phyloP scores from a whole-genome alignment of 2,797 vertebrate species.

The Gadopsis marmoratus region DNA sequence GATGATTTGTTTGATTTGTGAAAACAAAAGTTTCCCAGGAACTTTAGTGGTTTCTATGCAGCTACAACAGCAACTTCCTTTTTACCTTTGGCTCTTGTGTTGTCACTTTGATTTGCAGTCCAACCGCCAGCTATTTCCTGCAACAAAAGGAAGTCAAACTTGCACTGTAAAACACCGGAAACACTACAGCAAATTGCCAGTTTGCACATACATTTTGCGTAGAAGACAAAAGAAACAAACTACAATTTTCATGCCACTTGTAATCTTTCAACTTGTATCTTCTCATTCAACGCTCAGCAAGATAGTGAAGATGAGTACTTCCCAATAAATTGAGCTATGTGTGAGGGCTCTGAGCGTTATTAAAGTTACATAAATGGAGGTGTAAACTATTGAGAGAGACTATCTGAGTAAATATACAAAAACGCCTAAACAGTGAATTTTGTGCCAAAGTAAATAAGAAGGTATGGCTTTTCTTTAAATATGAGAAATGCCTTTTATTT shows the following conservation, averaged over 20 bases:
- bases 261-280: neutral
- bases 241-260: too few species aligned
- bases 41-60: neutral
- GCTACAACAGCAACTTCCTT: slow-evolving; percentile 2
- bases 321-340: neutral
- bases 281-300: neutral
- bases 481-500: neutral
- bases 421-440: neutral
- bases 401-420: neutral
- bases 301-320: neutral
- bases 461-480: neutral
- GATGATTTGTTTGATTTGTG: neutral
- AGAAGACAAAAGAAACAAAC: too few species aligned
- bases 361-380: too few species aligned
- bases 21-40: neutral
- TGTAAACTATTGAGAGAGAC: too few species aligned
- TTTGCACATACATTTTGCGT: too few species aligned
- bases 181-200: too few species aligned
- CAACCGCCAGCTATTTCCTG: slow-evolving; percentile 61
- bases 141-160: slow-evolving; percentile 21
- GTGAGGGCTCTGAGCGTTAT: too few species aligned
- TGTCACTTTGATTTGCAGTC: neutral
- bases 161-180: too few species aligned
- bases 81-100: slow-evolving; percentile 47
- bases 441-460: neutral